These are phyloP conservation scores for Rhinoptilus africanus DNA, from an alignment of 2,113 vertebrate genomes.

Conservation along the genomic window DNA sequence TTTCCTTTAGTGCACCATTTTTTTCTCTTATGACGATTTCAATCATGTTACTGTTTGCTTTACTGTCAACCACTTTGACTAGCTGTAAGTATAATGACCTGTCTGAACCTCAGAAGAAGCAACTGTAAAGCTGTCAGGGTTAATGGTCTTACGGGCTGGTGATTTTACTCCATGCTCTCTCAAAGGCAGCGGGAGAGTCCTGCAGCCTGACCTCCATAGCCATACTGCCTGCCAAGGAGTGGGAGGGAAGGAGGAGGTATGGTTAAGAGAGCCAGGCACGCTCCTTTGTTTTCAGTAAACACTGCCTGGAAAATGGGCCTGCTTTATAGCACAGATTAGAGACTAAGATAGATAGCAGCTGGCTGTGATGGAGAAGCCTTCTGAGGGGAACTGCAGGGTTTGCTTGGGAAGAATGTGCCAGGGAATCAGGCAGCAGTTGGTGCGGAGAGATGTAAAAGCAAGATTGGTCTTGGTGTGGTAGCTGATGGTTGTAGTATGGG, in stretches of 20 bases:
- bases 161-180: background rate
- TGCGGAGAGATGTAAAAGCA: background rate
- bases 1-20: background rate
- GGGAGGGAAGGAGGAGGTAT: background rate
- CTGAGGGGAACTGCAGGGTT: background rate
- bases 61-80: background rate
- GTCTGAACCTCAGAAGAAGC: background rate
- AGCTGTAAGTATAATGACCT: background rate
- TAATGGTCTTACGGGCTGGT: background rate
- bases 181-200: background rate
- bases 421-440: background rate
- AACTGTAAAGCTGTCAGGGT: background rate
- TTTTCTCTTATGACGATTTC: constrained; percentile 8
- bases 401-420: background rate
- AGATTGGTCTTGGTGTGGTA: background rate
- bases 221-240: background rate
- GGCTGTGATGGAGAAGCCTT: background rate
- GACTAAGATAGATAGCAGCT: constrained; percentile 32
- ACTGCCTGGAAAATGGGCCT: constrained; percentile 41
- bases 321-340: constrained; percentile 58
- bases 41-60: background rate
- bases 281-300: constrained; percentile 74
- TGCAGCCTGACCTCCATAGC: background rate
- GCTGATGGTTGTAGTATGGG: background rate
- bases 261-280: constrained; percentile 53